phyloP scores from a whole-genome alignment of 2,797 vertebrate genomes.

The Pseudocheirus occidentalis region DNA sequence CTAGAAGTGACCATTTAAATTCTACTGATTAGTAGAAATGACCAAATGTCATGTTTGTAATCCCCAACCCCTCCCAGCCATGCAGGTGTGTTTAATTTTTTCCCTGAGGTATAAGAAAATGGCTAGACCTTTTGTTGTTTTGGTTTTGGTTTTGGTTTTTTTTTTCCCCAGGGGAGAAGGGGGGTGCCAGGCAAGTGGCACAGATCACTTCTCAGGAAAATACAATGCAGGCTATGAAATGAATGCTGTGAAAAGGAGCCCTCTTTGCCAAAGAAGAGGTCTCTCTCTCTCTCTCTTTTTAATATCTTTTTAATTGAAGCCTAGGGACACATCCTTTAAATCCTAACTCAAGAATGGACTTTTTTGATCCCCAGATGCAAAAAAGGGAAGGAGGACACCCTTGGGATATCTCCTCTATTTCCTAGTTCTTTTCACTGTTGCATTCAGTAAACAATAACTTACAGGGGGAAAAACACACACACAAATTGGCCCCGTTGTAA shows the following conservation, averaged over 20 bases:
- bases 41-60: conserved; percentile 38
- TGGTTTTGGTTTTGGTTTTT: not conserved
- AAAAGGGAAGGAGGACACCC: not conserved
- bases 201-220: conserved; percentile 13
- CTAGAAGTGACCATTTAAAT: conserved; percentile 40
- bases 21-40: conserved; percentile 37
- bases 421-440: conserved; percentile 57
- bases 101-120: conserved; percentile 3
- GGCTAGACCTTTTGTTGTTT: conserved; percentile 4
- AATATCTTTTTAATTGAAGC: not conserved
- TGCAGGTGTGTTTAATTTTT: conserved; percentile 56
- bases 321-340: not conserved
- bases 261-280: not conserved
- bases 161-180: not conserved
- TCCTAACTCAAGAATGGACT: conserved; percentile 1
- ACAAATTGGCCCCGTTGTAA: conserved; percentile 82
- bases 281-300: not conserved
- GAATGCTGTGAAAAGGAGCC: not conserved
- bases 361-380: not conserved
- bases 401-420: conserved; percentile 39
- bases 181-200: not conserved
- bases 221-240: not conserved
- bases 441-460: conserved; percentile 77
- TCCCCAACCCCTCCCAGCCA: not conserved
- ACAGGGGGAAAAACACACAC: conserved; percentile 63